Evolutionary conservation across 2,113 vertebrate genomes (phyloP).

Genomic region (Turdus rufiventris): DNA sequence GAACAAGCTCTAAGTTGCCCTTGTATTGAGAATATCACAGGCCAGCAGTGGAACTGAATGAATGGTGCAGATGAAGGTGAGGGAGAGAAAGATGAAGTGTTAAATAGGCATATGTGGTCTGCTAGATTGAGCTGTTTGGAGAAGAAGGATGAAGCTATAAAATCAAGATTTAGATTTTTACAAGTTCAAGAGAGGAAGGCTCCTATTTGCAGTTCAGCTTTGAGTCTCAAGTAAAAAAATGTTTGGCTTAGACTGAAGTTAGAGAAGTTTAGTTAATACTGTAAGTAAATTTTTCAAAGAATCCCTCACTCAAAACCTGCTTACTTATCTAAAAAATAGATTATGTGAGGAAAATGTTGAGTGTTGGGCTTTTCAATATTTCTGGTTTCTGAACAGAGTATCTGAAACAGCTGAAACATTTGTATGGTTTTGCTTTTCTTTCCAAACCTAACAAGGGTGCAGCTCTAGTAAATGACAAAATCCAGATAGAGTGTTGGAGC

Average conservation of each 20-base stretch:
- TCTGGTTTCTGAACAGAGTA: neutral
- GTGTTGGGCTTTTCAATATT: neutral
- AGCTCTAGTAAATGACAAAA: constrained; percentile 51
- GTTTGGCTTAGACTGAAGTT: neutral
- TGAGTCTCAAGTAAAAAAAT: neutral
- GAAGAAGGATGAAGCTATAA: neutral
- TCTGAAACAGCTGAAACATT: neutral
- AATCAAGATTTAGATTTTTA: neutral
- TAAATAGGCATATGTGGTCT: neutral
- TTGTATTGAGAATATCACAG: neutral
- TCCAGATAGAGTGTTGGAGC: constrained; percentile 51
- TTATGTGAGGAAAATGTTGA: neutral
- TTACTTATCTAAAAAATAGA: neutral
- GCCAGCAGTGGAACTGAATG: neutral
- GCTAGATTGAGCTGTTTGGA: neutral
- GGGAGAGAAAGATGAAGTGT: neutral
- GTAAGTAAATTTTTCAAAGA: neutral
- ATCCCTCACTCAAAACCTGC: neutral
- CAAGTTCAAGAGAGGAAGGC: neutral
- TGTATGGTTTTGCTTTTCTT: constrained; percentile 18
- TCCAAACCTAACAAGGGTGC: neutral
- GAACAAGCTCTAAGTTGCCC: neutral
- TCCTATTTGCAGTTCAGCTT: neutral
- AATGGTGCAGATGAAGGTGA: neutral
- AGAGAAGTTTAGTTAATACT: neutral